These are phyloP conservation scores for Siderastrea radians DNA, from an alignment of 92 coral and sea anemone genomes.

Conservation along the genomic window DNA sequence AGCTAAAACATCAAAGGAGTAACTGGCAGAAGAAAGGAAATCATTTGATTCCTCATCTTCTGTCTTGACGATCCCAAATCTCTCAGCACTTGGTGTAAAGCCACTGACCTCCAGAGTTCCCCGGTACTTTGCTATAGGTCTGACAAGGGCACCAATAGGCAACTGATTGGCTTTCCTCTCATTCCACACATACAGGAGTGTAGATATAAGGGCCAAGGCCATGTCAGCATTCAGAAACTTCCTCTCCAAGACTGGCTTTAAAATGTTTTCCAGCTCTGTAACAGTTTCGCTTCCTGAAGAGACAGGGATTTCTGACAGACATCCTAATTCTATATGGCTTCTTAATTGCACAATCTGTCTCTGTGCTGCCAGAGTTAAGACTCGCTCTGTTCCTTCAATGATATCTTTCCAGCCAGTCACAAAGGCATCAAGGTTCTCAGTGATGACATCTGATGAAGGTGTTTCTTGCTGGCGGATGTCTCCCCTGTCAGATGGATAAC, in stretches of 20 bases:
- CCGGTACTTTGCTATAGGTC: constrained; percentile 69
- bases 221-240: constrained; percentile 75
- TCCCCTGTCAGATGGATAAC: constrained; percentile 63
- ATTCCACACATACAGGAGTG: constrained; percentile 77
- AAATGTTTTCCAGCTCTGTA: constrained; percentile 53
- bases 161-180: constrained; percentile 63
- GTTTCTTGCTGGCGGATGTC: constrained; percentile 59
- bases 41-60: constrained; percentile 38
- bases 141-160: constrained; percentile 45
- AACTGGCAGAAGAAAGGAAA: constrained; percentile 29
- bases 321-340: constrained; percentile 56
- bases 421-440: constrained; percentile 64
- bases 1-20: constrained; percentile 66
- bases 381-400: constrained; percentile 64
- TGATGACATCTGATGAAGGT: constrained; percentile 51
- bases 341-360: constrained; percentile 62
- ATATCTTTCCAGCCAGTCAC: constrained; percentile 69
- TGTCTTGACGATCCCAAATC: constrained; percentile 62
- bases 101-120: constrained; percentile 64
- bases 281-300: constrained; percentile 59
- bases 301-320: constrained; percentile 70
- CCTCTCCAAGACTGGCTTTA: constrained; percentile 70
- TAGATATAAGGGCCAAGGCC: constrained; percentile 70
- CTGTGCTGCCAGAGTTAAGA: constrained; percentile 73
- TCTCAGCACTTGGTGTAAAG: constrained; percentile 63